phyloP scores from a whole-genome alignment of 53 echinoderm and acorn worm species.

The Arbacia lixula region DNA sequence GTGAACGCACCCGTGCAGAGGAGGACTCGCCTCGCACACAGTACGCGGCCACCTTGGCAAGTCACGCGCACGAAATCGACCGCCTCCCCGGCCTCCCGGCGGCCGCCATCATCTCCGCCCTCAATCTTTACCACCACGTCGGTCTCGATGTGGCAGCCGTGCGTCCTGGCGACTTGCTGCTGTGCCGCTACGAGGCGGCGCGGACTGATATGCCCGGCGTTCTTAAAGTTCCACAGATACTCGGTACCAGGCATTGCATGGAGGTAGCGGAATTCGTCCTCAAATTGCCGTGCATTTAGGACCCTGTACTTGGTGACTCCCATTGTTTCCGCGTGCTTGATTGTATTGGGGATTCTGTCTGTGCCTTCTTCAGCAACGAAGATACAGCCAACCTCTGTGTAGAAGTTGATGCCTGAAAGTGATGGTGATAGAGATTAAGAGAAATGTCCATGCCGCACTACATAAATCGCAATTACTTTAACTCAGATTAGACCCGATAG shows the following conservation, averaged over 20 bases:
- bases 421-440: no score
- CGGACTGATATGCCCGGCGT: constrained; percentile 63
- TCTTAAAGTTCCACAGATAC: constrained; percentile 9
- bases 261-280: constrained; percentile 51
- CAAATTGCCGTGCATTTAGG: no score
- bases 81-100: no score
- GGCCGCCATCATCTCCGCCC: background rate
- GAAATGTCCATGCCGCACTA: no score
- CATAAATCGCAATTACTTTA: no score
- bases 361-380: background rate
- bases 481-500: no score
- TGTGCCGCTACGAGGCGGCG: constrained; percentile 60
- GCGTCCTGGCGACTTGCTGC: constrained; percentile 49
- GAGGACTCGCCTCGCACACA: constrained; percentile 57
- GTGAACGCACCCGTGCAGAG: constrained; percentile 73
- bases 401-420: constrained; percentile 9
- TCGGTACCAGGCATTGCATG: constrained; percentile 7
- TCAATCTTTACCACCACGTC: constrained; percentile 61
- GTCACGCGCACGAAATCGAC: constrained; percentile 2
- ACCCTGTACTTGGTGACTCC: no score
- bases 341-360: background rate
- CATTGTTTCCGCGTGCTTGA: background rate
- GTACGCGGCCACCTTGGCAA: constrained; percentile 39
- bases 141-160: constrained; percentile 67
- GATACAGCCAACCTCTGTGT: constrained; percentile 12